Base-by-base conservation (phyloP, 2,113 vertebrate species). In the Entelurus aequoreus region DNA sequence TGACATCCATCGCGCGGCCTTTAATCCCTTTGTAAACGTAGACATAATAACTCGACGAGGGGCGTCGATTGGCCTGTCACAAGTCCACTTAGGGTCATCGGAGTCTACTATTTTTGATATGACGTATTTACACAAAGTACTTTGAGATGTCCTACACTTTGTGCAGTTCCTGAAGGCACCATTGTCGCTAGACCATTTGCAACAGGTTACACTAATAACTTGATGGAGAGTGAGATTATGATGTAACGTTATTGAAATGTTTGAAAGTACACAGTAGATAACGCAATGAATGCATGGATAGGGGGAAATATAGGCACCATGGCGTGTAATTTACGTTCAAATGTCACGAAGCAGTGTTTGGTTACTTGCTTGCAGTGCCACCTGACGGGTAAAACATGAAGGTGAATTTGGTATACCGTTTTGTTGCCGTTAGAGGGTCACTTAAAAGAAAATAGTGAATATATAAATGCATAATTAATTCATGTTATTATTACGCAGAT, bases 351-450 rank as follows among this genome's bases (percentile, higher is more conserved):
- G 42, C 42, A 12, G 42, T 46, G 42, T 46, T 46, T 46, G 11
- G 42, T 74, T 60, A 19, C 74, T 68, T 6, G 11, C 40, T 14
- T 35, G n/a, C 11, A 59, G 65, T 54, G 62, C 62, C 64, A 46
- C 60, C 72, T 60, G 3, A 40, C 76, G 79, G 73, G 4, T 8
- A 62, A 0, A 54, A 50, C 3, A n/a, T 12, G 0, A 28, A 40
- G 52, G 10, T 49, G 8, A 12, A 11, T 42, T 42, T 42, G 2
- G 40, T 42, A 42, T 42, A 42, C 40, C 38, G 36, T 16, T 6
- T 38, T 8, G 14, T 55, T n/a, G 54, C 36, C 8, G 37, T 16
- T 16, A 8, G 8, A 42, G 40, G 40, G 40, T 42, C 10, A 42
- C 40, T 42, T 42, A 8, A 3, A 42, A 42, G 8, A 3, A 8